Evolutionary conservation across 2,797 vertebrate species (phyloP).

Genomic region (Labeo calbasu): DNA sequence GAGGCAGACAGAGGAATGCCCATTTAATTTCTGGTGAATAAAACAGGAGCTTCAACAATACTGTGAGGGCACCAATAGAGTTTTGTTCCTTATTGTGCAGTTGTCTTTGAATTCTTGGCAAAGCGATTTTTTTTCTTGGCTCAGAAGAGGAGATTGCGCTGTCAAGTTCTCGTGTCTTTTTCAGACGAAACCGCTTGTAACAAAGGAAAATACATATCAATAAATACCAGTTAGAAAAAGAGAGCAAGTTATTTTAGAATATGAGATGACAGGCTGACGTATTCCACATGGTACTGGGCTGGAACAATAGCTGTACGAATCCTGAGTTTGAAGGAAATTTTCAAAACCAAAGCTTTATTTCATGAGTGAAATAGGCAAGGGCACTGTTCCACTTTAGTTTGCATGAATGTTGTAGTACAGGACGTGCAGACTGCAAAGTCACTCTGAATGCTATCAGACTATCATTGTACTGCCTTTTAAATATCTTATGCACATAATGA

Average conservation of each 20-base stretch:
- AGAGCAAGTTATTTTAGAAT: conserved; percentile 43
- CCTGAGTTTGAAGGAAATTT: not conserved
- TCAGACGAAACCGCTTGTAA: conserved; percentile 30
- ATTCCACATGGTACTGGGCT: conserved; percentile 4
- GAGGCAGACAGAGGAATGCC: conserved; percentile 36
- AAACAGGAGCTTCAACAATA: conserved; percentile 51
- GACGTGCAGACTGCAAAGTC: conserved; percentile 32
- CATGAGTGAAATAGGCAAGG: conserved; percentile 23
- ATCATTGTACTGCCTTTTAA: conserved; percentile 41
- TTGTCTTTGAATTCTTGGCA: conserved; percentile 46
- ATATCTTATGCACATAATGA: conserved; percentile 39
- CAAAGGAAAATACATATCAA: conserved; percentile 46
- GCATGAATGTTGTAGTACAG: conserved; percentile 13
- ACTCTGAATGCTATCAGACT: conserved; percentile 16
- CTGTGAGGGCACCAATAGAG: conserved; percentile 41
- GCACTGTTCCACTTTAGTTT: not conserved
- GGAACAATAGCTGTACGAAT: conserved; percentile 11
- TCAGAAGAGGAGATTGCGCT: conserved; percentile 38
- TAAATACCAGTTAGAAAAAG: conserved; percentile 42
- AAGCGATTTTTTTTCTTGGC: not conserved
- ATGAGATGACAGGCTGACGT: conserved; percentile 24
- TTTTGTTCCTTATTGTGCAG: conserved; percentile 46
- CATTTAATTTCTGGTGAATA: conserved; percentile 56
- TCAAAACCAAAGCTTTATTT: conserved; percentile 12
- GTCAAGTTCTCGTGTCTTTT: conserved; percentile 47